A percentile compares a stretch with the other conserved stretches of the same genome.
Evolutionary conservation across 2,797 vertebrate genomes (phyloP).

Genomic region (Eutrigla gurnardus): DNA sequence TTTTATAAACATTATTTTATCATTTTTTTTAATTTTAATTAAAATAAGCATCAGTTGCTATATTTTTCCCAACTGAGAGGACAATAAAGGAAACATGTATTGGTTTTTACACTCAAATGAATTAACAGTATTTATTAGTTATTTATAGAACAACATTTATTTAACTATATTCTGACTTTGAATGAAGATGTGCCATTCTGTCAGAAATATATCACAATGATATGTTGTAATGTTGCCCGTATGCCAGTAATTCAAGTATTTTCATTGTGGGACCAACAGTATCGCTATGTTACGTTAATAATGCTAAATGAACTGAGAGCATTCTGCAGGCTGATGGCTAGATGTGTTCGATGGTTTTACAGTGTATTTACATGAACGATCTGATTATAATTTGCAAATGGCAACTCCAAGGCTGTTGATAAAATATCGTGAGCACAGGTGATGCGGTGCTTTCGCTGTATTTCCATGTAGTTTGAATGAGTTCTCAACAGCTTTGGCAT

Average conservation of each 20-base stretch:
- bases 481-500: not conserved
- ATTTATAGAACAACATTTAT: slow-evolving; percentile 1
- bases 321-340: not conserved
- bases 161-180: not conserved
- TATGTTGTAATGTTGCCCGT: not conserved
- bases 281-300: not conserved
- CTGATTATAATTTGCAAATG: not conserved
- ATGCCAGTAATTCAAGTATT: not conserved
- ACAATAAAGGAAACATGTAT: no score
- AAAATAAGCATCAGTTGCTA: no score
- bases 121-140: not conserved
- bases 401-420: not conserved
- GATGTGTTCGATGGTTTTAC: not conserved
- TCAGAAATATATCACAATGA: not conserved
- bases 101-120: no score
- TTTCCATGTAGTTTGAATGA: slow-evolving; percentile 12
- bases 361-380: not conserved
- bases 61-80: no score
- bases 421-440: not conserved
- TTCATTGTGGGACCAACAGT: slow-evolving; percentile 2
- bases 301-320: slow-evolving; percentile 5
- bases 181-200: not conserved
- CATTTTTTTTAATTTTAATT: no score
- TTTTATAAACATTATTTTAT: no score
- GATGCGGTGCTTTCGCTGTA: not conserved